A percentile compares a stretch with the other conserved stretches of the same genome.
Evolutionary conservation across 2,797 vertebrate species (phyloP).

Genomic region (Myripristis murdjan): DNA sequence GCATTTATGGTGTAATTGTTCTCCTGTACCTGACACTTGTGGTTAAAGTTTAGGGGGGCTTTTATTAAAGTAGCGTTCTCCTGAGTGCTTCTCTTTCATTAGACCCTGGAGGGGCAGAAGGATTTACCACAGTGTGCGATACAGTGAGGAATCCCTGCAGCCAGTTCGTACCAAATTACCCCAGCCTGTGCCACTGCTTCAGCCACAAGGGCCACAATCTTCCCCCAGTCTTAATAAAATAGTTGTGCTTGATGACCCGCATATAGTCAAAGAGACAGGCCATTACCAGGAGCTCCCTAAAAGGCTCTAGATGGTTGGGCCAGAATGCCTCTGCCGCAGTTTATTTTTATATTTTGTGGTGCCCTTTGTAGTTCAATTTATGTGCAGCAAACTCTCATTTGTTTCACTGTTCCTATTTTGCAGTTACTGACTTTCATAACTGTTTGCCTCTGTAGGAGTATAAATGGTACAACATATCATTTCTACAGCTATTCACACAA

Average conservation of each 20-base stretch:
- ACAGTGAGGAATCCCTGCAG: slow-evolving; percentile 70
- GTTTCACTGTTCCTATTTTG: background rate
- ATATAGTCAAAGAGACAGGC: slow-evolving; percentile 56
- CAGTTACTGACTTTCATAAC: background rate
- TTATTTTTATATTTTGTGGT: slow-evolving; percentile 28
- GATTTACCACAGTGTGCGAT: slow-evolving; percentile 78
- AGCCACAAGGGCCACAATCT: slow-evolving; percentile 57
- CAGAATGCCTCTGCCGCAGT: slow-evolving; percentile 24
- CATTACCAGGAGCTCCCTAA: slow-evolving; percentile 49
- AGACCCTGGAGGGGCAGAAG: slow-evolving; percentile 67
- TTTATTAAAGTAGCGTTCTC: slow-evolving; percentile 82
- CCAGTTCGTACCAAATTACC: slow-evolving; percentile 71
- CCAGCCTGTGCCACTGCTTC: slow-evolving; percentile 46
- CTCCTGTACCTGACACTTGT: slow-evolving; percentile 77
- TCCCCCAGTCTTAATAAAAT: slow-evolving; percentile 79
- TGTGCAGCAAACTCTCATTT: background rate
- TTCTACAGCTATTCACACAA: slow-evolving; percentile 1
- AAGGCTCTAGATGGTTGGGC: slow-evolving; percentile 32
- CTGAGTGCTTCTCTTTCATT: slow-evolving; percentile 66
- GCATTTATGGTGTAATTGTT: slow-evolving; percentile 76
- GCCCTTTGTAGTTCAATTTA: slow-evolving; percentile 19
- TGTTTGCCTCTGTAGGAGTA: background rate
- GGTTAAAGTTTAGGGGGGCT: slow-evolving; percentile 76
- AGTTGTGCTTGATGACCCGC: slow-evolving; percentile 74
- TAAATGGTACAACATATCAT: background rate